Base-by-base conservation (phyloP, 1,140 invertebrate genomes). In the Drosophila sucinea region DNA sequence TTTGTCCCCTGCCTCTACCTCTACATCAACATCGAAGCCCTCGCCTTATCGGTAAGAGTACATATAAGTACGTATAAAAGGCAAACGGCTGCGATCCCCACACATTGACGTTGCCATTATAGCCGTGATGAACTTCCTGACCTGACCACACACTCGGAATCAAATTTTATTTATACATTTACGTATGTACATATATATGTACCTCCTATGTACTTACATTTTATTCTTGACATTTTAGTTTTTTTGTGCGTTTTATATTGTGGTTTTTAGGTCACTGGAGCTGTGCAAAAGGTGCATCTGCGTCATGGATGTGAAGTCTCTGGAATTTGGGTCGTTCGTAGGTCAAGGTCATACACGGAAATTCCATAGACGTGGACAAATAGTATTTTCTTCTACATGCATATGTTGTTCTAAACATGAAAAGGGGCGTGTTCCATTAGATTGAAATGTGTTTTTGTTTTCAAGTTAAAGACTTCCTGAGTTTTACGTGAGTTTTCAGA, bases 1-100 rank as follows among this genome's bases (percentile, higher is more conserved):
- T 87, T 85, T 85, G 83, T 51, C 56, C 83, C 33, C 44, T 44
- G n/a, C 41, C 41, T 5, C 41, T 44, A 44, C 41, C 44, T 17
- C 44, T 47, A 27, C 23, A 4, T 51, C 44, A 27, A 10, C 44
- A 23, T 8, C 44, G 3, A 17, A 17, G 44, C 7, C 40, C 41
- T 44, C 29, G 41, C 54, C 33, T 57, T 85, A 85, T 85, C 81
- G 77, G 62, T 8, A 38, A 38, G 35, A 38, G 10, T 38, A 38
- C 33, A 1, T 8, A 38, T 10, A 38, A 8, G 11, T 35, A 38
- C 35, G 10, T 38, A 2, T 10, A 11, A 38, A 38, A 3, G 44
- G 29, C 38, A 58, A 29, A 44, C 32, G 61, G 17, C 23, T 40
- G 38, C 47, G 23, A 64, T 60, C 41, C 73, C 7, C 6, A 56